Evolutionary conservation across 2,888 invertebrate genomes (phyloP).

Genomic region (Calameuta idolon): DNA sequence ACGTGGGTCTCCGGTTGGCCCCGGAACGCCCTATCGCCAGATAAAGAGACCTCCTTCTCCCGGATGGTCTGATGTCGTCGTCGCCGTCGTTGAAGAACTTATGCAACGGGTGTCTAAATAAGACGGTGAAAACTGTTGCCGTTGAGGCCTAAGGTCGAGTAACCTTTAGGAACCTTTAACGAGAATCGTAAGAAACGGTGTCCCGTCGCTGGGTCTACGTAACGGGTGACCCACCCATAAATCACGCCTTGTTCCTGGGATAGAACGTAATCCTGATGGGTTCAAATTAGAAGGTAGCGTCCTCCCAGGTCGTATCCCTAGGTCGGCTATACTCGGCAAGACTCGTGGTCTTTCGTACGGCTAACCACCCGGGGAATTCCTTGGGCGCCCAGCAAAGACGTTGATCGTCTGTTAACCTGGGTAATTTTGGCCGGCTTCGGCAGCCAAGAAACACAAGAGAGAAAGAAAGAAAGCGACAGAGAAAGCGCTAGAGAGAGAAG

Average conservation of each 20-base stretch:
- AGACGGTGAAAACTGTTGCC: neutral
- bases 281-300: neutral
- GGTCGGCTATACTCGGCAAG: neutral
- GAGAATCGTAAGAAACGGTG: neutral
- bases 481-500: neutral
- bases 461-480: slow-evolving; percentile 1
- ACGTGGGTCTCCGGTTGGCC: slow-evolving; percentile 31
- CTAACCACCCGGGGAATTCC: neutral
- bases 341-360: neutral
- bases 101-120: slow-evolving; percentile 3
- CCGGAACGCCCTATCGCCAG: slow-evolving; percentile 18
- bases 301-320: neutral
- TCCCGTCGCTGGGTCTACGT: neutral
- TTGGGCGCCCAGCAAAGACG: slow-evolving; percentile 12
- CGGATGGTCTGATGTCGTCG: slow-evolving; percentile 23
- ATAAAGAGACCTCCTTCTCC: slow-evolving; percentile 12
- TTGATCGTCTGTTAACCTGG: slow-evolving; percentile 11
- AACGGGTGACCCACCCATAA: neutral
- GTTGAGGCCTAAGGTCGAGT: neutral
- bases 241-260: neutral
- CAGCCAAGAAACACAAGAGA: neutral
- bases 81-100: slow-evolving; percentile 19
- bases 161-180: neutral
- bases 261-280: neutral
- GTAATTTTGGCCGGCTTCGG: neutral